Evolutionary conservation across 1,140 invertebrate genomes (phyloP), one percentile per base, ranked within the genome.

Genomic region (Danaus plexippus): DNA sequence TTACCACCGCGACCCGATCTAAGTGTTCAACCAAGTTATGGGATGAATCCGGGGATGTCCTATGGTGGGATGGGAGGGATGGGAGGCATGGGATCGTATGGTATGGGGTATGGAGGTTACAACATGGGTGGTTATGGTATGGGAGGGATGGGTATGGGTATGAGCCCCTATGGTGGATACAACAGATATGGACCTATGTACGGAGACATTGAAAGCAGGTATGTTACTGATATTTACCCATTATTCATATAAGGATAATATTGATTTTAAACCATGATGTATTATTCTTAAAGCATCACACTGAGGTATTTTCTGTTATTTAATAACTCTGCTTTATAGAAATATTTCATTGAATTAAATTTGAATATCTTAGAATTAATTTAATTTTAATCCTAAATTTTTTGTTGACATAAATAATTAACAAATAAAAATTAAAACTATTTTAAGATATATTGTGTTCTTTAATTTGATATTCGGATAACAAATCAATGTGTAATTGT

Each of bases 131-230:
- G 71, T 5, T 73, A 69, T 63, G 75, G 83, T 53, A 73, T 59
- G 70, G 69, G 58, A n/a, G 69, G 74, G n/a, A 60, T 59, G 53
- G 69, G 71, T 10, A 84, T 66, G 55, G 75, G 71, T 6, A 75
- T 81, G 70, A 66, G 68, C 9, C 67, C 68, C 8, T 75, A 83
- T 61, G 85, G 75, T 13, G 74, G 79, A 44, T 81, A 75, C 70
- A 85, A 88, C 58, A 72, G 87, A 67, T 88, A 84, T 66, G 85
- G 87, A 58, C 80, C 84, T 15, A 82, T 87, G 57, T 88, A 88
- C 62, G 89, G 89, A 57, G 90, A 91, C 82, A 88, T 90, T 51
- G 91, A 91, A 81, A 90, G 88, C 66, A 89, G 90, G 90, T 90
- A 76, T 63, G 51, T 52, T 52, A 50, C 49, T 57, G 47, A 41